Conservation (phyloP, 2,797 vertebrate species). For the Poeciliopsis presidionis region DNA sequence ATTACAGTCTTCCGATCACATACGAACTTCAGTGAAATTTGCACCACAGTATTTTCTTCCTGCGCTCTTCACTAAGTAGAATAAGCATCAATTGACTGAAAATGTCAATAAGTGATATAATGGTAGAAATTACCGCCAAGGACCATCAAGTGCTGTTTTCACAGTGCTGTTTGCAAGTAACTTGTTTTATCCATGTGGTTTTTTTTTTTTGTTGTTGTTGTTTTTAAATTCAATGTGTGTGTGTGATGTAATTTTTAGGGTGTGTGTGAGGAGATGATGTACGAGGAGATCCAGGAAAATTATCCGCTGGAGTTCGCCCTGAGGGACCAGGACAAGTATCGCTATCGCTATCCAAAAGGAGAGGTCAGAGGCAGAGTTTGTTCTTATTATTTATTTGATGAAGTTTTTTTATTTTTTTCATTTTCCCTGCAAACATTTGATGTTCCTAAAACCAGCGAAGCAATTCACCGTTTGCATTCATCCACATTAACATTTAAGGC, state of each 20-base stretch:
- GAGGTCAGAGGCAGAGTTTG: constrained; percentile 83
- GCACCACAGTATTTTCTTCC: neutral
- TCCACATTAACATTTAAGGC: neutral
- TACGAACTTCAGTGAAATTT: neutral
- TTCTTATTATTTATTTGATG: neutral
- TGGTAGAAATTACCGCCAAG: too few relatives aligned
- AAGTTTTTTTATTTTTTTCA: neutral
- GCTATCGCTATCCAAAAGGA: constrained; percentile 97
- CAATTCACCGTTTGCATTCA: neutral
- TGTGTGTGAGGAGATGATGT: constrained; percentile 97
- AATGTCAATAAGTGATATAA: neutral
- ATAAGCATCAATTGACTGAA: neutral
- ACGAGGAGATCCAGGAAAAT: constrained; percentile 95
- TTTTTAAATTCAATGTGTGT: neutral
- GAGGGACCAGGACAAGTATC: constrained; percentile 98
- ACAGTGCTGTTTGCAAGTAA: neutral
- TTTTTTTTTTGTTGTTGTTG: too few relatives aligned
- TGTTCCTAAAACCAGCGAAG: neutral
- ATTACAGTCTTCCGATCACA: neutral
- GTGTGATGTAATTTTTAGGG: constrained; percentile 80
- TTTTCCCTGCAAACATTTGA: neutral
- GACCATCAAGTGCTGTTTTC: too few relatives aligned
- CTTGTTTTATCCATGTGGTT: neutral
- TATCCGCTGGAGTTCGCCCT: constrained; percentile 95
- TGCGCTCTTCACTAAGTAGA: neutral